phyloP scores from a whole-genome alignment of 2,113 vertebrate genomes.

The Nettapus auritus region DNA sequence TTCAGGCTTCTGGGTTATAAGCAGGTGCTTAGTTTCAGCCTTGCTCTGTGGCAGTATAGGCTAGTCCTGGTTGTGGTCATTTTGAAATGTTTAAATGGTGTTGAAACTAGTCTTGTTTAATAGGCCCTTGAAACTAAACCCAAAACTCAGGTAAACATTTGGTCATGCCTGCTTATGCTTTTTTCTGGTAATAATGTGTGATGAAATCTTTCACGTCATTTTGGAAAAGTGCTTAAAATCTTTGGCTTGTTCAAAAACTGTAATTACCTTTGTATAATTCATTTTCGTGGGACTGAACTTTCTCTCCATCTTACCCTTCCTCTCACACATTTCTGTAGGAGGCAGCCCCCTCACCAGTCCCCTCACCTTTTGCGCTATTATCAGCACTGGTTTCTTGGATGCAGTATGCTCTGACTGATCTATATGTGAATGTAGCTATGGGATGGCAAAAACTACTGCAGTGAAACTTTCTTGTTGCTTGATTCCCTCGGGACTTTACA shows the following conservation, averaged over 20 bases:
- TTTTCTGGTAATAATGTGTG: background rate
- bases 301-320: background rate
- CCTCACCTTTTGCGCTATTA: background rate
- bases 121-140: slow-evolving; percentile 72
- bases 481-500: background rate
- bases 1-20: background rate
- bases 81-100: slow-evolving; percentile 40
- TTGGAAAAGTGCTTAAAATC: slow-evolving; percentile 32
- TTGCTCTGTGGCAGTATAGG: background rate
- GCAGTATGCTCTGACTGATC: background rate
- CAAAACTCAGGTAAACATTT: slow-evolving; percentile 29
- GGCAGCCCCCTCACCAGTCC: background rate
- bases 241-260: slow-evolving; percentile 2
- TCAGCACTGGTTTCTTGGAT: background rate
- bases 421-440: background rate
- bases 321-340: background rate
- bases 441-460: slow-evolving; percentile 5
- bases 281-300: slow-evolving; percentile 9
- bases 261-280: slow-evolving; percentile 7
- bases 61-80: slow-evolving; percentile 69
- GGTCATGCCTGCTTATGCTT: slow-evolving; percentile 7
- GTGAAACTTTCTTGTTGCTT: background rate
- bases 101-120: slow-evolving; percentile 52
- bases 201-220: background rate
- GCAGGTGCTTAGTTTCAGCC: background rate